Evolutionary conservation across 1,140 invertebrate genomes (phyloP).

Genomic region (Popillia japonica): DNA sequence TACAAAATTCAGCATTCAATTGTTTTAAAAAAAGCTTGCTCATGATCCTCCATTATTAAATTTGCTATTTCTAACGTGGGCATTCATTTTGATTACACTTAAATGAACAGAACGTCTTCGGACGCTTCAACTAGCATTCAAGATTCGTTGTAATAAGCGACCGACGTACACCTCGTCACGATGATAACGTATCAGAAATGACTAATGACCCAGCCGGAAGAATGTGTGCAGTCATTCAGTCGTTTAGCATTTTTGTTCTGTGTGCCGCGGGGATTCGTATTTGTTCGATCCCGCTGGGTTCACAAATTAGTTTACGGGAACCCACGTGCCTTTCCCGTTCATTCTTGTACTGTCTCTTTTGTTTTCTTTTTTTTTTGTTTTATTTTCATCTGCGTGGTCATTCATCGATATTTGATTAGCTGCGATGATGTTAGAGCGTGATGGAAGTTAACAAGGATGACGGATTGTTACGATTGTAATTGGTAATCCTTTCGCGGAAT

Average conservation of each 20-base stretch:
- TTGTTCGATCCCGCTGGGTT: constrained; percentile 71
- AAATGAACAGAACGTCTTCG: neutral
- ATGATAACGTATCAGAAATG: constrained; percentile 58
- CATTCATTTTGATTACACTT: neutral
- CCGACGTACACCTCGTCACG: constrained; percentile 50
- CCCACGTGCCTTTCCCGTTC: constrained; percentile 50
- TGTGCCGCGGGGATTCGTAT: constrained; percentile 60
- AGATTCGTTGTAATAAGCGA: constrained; percentile 43
- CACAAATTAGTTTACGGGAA: constrained; percentile 69
- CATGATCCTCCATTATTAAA: too few species aligned
- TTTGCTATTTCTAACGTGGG: too few species aligned
- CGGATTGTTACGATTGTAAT: too few species aligned
- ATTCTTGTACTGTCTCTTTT: neutral
- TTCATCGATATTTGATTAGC: too few species aligned
- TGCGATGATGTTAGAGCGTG: too few species aligned
- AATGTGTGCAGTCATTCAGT: constrained; percentile 71
- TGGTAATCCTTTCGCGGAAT: too few species aligned
- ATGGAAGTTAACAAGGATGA: too few species aligned
- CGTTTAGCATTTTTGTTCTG: constrained; percentile 65
- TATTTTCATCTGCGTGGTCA: too few species aligned
- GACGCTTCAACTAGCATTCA: neutral
- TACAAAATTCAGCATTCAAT: too few species aligned
- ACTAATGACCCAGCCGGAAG: constrained; percentile 59
- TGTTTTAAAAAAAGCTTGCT: too few species aligned
- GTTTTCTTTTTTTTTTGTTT: too few species aligned